A percentile compares a stretch with the other conserved stretches of the same genome.
Evolutionary conservation across 2,113 vertebrate genomes (phyloP).

Genomic region (Thunnus maccoyii): DNA sequence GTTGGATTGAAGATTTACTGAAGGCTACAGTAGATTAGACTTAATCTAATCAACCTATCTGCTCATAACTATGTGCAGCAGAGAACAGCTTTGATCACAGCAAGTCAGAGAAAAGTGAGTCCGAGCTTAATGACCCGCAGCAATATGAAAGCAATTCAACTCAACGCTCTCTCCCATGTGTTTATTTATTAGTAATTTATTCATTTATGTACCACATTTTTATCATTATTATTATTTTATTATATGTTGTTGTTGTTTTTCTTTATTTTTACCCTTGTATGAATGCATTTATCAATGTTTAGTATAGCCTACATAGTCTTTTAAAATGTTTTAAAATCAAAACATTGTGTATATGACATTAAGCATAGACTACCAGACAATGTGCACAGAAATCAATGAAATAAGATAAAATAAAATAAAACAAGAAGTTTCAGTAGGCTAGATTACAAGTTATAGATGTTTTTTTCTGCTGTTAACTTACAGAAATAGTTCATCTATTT

Average conservation of each 20-base stretch:
- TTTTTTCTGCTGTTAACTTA: neutral
- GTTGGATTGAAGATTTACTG: neutral
- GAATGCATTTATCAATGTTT: neutral
- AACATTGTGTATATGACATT: neutral
- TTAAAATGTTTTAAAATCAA: too few species aligned
- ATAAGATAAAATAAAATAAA: neutral
- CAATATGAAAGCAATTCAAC: neutral
- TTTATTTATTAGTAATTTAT: too few species aligned
- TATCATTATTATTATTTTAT: neutral
- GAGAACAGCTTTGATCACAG: conserved; percentile 11
- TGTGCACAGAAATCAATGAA: neutral
- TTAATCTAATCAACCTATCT: conserved; percentile 21
- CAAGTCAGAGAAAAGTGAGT: conserved; percentile 6
- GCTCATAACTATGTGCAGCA: neutral
- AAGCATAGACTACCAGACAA: too few species aligned
- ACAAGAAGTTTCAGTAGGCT: too few species aligned
- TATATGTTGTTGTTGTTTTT: neutral
- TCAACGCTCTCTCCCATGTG: neutral
- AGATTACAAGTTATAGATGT: neutral
- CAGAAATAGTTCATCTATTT: neutral
- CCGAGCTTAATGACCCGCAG: neutral
- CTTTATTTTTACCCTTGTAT: too few species aligned
- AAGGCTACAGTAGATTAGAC: conserved; percentile 11
- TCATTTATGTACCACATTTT: neutral
- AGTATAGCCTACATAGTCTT: too few species aligned